phyloP scores from a whole-genome alignment of 2,888 invertebrate species.

The Tinea pellionella region DNA sequence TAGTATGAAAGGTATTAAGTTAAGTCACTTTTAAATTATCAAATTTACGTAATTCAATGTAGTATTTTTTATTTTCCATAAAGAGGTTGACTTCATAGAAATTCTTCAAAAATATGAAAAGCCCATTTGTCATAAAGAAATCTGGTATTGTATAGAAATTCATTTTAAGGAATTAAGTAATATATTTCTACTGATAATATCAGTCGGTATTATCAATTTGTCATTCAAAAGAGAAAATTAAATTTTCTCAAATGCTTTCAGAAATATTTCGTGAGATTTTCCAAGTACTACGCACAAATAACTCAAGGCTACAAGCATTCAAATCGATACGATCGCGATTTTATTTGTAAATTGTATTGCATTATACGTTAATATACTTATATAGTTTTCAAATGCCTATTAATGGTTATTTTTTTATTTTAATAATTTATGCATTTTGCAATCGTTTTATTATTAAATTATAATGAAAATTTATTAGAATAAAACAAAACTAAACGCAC shows the following conservation, averaged over 20 bases:
- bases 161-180: constrained; percentile 1
- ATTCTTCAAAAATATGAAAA: not conserved
- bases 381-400: too few species aligned
- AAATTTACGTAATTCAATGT: too few species aligned
- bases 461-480: too few species aligned
- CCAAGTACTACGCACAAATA: not conserved
- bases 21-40: too few species aligned
- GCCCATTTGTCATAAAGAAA: not conserved
- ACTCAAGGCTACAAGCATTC: not conserved
- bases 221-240: not conserved
- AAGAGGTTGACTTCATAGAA: too few species aligned
- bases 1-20: too few species aligned
- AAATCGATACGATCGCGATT: not conserved
- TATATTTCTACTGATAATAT: not conserved
- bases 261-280: not conserved
- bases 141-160: not conserved
- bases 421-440: too few species aligned
- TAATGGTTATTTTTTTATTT: too few species aligned
- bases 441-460: too few species aligned
- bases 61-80: too few species aligned
- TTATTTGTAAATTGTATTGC: not conserved
- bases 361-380: too few species aligned
- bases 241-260: constrained; percentile 2
- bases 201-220: constrained; percentile 3
- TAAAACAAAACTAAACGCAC: too few species aligned